Evolutionary conservation across 2,113 vertebrate genomes (phyloP).

Genomic region (Oreochromis niloticus): DNA sequence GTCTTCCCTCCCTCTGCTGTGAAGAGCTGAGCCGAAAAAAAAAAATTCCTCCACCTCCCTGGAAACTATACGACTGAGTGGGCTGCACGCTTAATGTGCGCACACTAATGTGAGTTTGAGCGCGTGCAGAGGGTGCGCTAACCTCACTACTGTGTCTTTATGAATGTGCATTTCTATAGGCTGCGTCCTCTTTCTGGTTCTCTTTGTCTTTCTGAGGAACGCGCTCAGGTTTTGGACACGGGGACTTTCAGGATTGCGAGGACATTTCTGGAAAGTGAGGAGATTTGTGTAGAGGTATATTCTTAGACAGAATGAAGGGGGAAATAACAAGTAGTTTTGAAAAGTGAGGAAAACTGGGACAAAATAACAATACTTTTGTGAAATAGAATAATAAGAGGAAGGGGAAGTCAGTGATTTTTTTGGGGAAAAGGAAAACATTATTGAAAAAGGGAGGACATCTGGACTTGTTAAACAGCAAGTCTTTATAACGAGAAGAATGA

Average conservation of each 20-base stretch:
- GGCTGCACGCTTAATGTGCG: neutral
- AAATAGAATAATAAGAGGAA: neutral
- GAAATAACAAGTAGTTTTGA: neutral
- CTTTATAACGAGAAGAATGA: neutral
- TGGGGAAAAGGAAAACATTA: neutral
- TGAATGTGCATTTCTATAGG: neutral
- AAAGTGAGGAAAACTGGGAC: neutral
- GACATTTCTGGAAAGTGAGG: neutral
- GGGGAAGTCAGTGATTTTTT: neutral
- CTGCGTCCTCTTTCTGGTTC: neutral
- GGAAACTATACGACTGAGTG: constrained; percentile 30
- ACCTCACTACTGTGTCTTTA: neutral
- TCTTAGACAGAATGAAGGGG: neutral
- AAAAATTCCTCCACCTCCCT: neutral
- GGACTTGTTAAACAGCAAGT: neutral
- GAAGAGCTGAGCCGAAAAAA: neutral
- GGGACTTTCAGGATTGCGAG: neutral
- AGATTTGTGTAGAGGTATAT: neutral
- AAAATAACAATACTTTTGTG: neutral
- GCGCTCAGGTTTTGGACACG: neutral
- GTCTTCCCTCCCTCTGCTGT: neutral
- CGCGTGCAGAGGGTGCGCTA: neutral
- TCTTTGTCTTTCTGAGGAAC: neutral
- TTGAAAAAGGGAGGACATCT: neutral
- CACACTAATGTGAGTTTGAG: neutral